Evolutionary conservation across 2,888 invertebrate genomes (phyloP), one percentile per base, ranked within the genome.

Genomic region (Mesorhabditis sp.): DNA sequence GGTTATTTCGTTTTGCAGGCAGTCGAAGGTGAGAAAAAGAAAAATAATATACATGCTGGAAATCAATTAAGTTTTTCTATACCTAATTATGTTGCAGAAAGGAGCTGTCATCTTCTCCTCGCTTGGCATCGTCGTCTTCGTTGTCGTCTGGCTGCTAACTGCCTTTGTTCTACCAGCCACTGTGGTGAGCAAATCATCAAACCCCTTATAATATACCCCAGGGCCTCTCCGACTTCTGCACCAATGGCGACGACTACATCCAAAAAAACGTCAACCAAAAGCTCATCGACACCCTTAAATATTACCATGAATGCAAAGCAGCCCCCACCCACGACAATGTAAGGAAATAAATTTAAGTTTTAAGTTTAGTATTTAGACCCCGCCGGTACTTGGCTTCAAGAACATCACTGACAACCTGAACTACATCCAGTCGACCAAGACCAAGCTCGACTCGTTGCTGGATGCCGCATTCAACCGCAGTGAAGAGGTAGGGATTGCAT

Each of bases 71-170:
- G 10, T 64, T 4, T 43, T n/a, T 43, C 42, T 43, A 44, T 65
- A 43, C 5, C 28, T 43, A n/a, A 65, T 10, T 13, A 6, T 42
- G 3, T 42, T 50, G 7, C 58, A 50, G 28, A 77, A 80, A 71
- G 84, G 81, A 43, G 79, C 82, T n/a, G 80, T 85, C 15, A 71
- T 80, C 43, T 85, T 85, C 79, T 80, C 81, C 44, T 80, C 79
- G 45, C 68, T 83, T n/a, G 85, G 84, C 63, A 69, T 85, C 58
- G 82, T 83, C 66, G 79, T 85, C 42, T 85, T 83, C 71, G 50
- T 83, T 41, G 74, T 85, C 4, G 72, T 79, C 42, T 84, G 83
- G 81, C 45, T 76, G 4, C 71, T 85, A 4, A 75, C 83, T 10
- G 76, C 80, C 4, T 63, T 82, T 7, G 77, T 80, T 7, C 65